Percentiles rank a stretch among this genome's conserved stretches.
Evolutionary conservation across 2,888 invertebrate species (phyloP).

Genomic region (Agriopis aurantiaria): DNA sequence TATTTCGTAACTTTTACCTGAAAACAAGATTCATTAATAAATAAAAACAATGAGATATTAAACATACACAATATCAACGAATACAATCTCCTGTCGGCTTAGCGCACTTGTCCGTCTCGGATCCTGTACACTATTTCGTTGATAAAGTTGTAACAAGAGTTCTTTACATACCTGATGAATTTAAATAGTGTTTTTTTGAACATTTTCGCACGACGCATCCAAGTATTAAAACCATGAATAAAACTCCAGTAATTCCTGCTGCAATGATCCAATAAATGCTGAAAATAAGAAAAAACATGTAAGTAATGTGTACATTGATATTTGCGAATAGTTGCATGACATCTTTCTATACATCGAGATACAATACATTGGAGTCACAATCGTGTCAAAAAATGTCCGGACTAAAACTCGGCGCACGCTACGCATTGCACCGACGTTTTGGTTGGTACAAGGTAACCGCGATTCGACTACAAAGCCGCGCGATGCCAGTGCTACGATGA

Average conservation of each 20-base stretch:
- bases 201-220: constrained; percentile 16
- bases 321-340: too few species aligned
- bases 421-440: too few species aligned
- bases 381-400: too few species aligned
- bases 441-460: too few species aligned
- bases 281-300: constrained; percentile 18
- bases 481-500: too few species aligned
- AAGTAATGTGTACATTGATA: background rate
- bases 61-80: background rate
- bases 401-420: too few species aligned
- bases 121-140: too few species aligned
- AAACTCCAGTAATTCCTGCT: constrained; percentile 21
- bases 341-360: too few species aligned
- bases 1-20: constrained; percentile 1
- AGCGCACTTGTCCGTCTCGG: too few species aligned
- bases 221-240: constrained; percentile 28
- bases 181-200: constrained; percentile 7
- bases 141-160: background rate
- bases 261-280: constrained; percentile 37
- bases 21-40: background rate
- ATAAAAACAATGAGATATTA: background rate
- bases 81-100: too few species aligned
- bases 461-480: too few species aligned
- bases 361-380: too few species aligned
- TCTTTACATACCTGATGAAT: background rate